These are phyloP conservation scores for Polypedilum vanderplanki DNA, from an alignment of 1,140 invertebrate genomes.

Conservation along the genomic window DNA sequence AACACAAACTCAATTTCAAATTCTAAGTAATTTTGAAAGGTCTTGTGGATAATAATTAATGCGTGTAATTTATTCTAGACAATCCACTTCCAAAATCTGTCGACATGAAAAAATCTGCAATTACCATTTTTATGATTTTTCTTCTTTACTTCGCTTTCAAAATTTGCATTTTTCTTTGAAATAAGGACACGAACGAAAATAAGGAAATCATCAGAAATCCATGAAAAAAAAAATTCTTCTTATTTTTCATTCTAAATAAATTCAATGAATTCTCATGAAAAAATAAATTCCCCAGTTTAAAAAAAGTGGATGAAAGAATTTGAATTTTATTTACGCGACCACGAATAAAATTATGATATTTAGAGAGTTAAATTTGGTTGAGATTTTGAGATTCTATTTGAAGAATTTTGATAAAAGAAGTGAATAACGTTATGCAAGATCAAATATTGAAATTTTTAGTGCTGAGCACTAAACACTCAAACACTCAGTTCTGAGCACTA, in stretches of 20 bases:
- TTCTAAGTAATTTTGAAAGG: too few species aligned
- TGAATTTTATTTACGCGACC: background rate
- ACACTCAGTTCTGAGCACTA: too few species aligned
- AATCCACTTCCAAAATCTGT: background rate
- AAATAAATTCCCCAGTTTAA: background rate
- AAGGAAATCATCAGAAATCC: background rate
- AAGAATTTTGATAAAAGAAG: too few species aligned
- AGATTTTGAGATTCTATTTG: too few species aligned
- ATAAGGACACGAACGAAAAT: background rate
- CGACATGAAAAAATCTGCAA: conserved; percentile 12
- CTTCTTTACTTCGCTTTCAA: background rate
- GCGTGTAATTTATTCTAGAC: conserved; percentile 5
- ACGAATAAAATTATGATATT: conserved; percentile 6
- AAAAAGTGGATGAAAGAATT: too few species aligned
- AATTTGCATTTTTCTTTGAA: conserved; percentile 10
- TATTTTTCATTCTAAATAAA: background rate
- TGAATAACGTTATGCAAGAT: too few species aligned
- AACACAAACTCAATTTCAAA: too few species aligned
- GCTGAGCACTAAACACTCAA: too few species aligned
- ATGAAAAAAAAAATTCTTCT: background rate
- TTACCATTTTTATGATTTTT: conserved; percentile 14
- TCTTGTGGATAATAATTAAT: background rate
- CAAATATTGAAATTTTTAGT: too few species aligned
- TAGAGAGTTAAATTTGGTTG: background rate
- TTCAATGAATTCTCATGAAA: background rate